phyloP scores from a whole-genome alignment of 1,140 invertebrate species.

The Amyelois transitella region DNA sequence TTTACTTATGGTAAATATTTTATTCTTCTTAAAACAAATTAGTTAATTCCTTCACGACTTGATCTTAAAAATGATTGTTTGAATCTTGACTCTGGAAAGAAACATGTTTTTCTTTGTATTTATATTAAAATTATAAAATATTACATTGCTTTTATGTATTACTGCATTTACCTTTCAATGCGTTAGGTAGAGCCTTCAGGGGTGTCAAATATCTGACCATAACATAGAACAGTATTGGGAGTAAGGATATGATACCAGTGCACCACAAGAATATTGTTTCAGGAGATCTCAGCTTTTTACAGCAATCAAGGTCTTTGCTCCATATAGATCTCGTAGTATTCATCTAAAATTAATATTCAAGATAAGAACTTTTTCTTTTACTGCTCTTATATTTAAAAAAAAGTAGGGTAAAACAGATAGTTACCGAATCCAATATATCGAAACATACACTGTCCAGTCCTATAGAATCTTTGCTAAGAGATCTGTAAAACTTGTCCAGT shows the following conservation, averaged over 20 bases:
- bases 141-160: neutral
- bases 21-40: conserved; percentile 3
- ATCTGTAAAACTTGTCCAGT: conserved; percentile 73
- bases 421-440: conserved; percentile 77
- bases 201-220: conserved; percentile 64
- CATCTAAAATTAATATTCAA: conserved; percentile 55
- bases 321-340: conserved; percentile 75
- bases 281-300: conserved; percentile 69
- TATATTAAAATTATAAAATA: neutral
- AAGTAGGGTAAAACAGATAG: conserved; percentile 25
- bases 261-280: conserved; percentile 74
- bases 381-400: no score
- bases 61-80: conserved; percentile 52
- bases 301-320: conserved; percentile 73
- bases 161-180: conserved; percentile 53
- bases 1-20: neutral
- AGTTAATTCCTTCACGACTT: conserved; percentile 37
- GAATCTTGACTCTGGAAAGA: conserved; percentile 59
- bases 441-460: conserved; percentile 75
- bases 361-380: no score
- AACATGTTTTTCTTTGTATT: conserved; percentile 5
- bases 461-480: conserved; percentile 71
- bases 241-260: conserved; percentile 61
- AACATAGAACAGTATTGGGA: conserved; percentile 74
- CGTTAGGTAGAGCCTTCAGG: conserved; percentile 57